Evolutionary conservation across 2,113 vertebrate species (phyloP), one percentile per base, ranked within the genome.

Genomic region (Equus przewalskii): DNA sequence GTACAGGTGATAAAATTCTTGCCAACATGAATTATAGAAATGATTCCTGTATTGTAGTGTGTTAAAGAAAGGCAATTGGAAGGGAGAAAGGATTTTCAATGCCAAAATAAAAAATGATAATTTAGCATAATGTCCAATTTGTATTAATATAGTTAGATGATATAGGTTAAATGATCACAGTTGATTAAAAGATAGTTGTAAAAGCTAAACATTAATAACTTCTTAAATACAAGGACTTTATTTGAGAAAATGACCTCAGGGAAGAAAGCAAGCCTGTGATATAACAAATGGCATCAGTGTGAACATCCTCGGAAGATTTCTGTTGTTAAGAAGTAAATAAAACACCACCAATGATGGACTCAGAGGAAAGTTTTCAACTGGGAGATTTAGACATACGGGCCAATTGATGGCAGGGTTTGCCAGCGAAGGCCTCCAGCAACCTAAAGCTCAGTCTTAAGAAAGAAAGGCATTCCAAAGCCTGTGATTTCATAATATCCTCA

Each of bases 101-200:
- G 95, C 96, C 98, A 98, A 98, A 98, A 98, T 97, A 98, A 98
- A 98, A 98, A 97, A 98, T 96, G 96, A 98, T 98, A 98, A 98
- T 98, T 98, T 97, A 98, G 98, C 91, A 78, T 88, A 95, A 96
- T 79, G 87, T 98, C 97, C 95, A 21, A 94, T 98, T 98, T 98
- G 84, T 98, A 97, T 98, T 98, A 98, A 98, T 98, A 95, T 97
- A 94, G 85, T 98, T 98, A 97, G 85, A 97, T 95, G 97, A 97
- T 97, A 76, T 97, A 97, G 93, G 95, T 98, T 98, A 98, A 98
- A 97, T 98, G 94, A 97, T 97, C 96, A 24, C 86, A 98, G 98
- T 98, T 49, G 81, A 98, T 98, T 98, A 98, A 98, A 98, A 98
- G 4, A 60, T 30, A 18, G 97, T 97, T 98, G 75, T 96, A 93